Evolutionary conservation across 1,140 invertebrate genomes (phyloP), one percentile per base, ranked within the genome.

Genomic region (Bombus huntii): DNA sequence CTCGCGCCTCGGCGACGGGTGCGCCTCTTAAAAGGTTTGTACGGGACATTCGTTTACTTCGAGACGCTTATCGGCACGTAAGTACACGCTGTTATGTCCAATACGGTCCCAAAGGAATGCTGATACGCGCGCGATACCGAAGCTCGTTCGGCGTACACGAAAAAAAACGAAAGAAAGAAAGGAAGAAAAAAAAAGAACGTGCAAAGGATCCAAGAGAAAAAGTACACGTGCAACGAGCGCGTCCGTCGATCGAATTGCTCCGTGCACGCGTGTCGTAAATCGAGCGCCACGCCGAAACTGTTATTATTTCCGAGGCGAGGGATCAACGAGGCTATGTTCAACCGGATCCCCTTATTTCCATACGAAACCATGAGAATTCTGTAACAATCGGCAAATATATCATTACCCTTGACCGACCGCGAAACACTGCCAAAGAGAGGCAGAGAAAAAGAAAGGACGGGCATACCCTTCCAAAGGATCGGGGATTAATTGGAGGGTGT

Each of bases 61-160:
- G 70, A 34, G 87, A 88, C 85, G 88, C 84, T 89, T 89, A 89
- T 89, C 88, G 84, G 66, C 44, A 86, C 87, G 88, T 86, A 86
- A 82, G 83, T 89, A 89, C 88, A 89, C 85, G 81, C 59, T 87
- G 87, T 89, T 89, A 87, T 81, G 76, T 77, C 85, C 88, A 89
- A 86, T 90, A 89, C 81, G 88, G 76, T 47, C 85, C 68, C 53
- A 68, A n/a, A 74, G 85, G 66, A 90, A 83, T 84, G 85, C 71
- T 57, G 85, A 87, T 89, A 89, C 88, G 82, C 76, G 73, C 53
- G 44, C 84, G 85, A 83, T 81, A 89, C 59, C 62, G 42, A 31
- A 42, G n/a, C 39, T 37, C 28, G 18, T 44, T 25, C 31, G 42
- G 18, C 53, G 42, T 57, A 57, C 71, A 65, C 37, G 72, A 47